phyloP scores from a whole-genome alignment of 2,888 invertebrate species.

The Choreutis nemorana region DNA sequence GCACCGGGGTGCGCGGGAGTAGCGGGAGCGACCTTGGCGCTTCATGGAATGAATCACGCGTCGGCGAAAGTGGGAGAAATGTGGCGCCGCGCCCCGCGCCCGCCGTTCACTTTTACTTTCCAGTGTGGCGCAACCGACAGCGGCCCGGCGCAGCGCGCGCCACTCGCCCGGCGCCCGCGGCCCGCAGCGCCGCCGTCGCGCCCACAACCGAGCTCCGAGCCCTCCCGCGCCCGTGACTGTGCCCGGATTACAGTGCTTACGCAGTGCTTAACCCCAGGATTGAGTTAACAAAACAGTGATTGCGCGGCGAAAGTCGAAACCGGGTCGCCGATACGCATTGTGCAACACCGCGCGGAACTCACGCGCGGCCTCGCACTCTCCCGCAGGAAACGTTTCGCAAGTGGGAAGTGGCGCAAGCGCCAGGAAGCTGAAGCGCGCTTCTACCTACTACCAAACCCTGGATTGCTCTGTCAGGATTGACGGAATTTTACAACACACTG shows the following conservation, averaged over 20 bases:
- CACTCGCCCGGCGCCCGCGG: conserved; percentile 64
- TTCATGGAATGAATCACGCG: conserved; percentile 45
- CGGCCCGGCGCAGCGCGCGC: conserved; percentile 37
- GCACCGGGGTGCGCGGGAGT: conserved; percentile 31
- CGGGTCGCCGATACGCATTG: conserved; percentile 53
- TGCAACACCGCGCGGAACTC: conserved; percentile 54
- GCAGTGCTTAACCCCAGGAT: conserved; percentile 50
- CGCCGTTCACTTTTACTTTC: conserved; percentile 65
- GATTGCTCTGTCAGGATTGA: conserved; percentile 35
- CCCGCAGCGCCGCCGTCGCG: conserved; percentile 49
- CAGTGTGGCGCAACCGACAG: conserved; percentile 60
- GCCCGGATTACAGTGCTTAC: conserved; percentile 61
- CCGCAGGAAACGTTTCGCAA: conserved; percentile 62
- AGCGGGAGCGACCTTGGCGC: conserved; percentile 57
- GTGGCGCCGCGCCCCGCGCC: conserved; percentile 47
- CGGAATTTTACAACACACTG: conserved; percentile 29
- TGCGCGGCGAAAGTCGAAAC: conserved; percentile 48
- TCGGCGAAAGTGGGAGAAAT: conserved; percentile 66
- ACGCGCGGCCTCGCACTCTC: conserved; percentile 59
- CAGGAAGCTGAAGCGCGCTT: conserved; percentile 47
- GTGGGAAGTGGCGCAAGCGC: conserved; percentile 62
- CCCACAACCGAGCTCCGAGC: conserved; percentile 26
- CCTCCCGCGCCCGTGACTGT: conserved; percentile 33
- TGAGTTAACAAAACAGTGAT: conserved; percentile 49
- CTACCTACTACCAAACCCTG: conserved; percentile 39